Percentiles rank a stretch among this genome's conserved stretches.
Conservation (phyloP, 53 echinoderm and acorn worm species). For the Echinometra lucunter region DNA sequence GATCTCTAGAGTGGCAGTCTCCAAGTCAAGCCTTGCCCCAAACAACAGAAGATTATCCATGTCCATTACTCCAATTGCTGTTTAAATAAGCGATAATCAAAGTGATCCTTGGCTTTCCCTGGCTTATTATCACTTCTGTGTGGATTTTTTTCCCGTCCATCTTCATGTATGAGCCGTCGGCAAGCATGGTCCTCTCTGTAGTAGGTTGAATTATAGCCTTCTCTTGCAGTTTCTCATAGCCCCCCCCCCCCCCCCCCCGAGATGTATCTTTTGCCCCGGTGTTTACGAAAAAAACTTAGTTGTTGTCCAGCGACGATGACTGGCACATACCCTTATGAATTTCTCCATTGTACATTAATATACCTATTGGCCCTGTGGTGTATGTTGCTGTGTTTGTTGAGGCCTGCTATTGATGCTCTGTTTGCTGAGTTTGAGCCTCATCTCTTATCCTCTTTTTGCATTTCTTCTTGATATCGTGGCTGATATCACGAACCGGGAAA, state of each 20-base stretch:
- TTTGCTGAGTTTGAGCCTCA: too few species aligned
- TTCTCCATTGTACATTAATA: background rate
- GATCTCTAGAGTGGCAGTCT: background rate
- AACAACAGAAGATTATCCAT: too few species aligned
- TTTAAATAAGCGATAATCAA: too few species aligned
- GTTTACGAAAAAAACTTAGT: background rate
- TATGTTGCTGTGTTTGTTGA: background rate
- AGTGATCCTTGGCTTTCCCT: too few species aligned
- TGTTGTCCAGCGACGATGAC: background rate
- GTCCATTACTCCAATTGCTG: too few species aligned
- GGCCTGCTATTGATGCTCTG: background rate
- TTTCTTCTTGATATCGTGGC: constrained; percentile 13
- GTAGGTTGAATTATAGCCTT: background rate
- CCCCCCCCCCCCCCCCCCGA: background rate
- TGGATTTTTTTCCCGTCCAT: background rate
- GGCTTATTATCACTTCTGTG: too few species aligned
- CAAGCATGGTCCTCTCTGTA: constrained; percentile 22
- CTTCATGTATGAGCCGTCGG: background rate
- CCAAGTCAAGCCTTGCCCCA: too few species aligned
- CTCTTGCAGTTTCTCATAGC: too few species aligned
- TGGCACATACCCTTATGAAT: background rate
- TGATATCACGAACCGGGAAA: too few species aligned
- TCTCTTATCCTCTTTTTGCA: background rate
- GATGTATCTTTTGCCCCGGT: constrained; percentile 15
- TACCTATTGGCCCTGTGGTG: background rate